Conservation (phyloP, 2,113 vertebrate genomes). For the Polyodon spathula region DNA sequence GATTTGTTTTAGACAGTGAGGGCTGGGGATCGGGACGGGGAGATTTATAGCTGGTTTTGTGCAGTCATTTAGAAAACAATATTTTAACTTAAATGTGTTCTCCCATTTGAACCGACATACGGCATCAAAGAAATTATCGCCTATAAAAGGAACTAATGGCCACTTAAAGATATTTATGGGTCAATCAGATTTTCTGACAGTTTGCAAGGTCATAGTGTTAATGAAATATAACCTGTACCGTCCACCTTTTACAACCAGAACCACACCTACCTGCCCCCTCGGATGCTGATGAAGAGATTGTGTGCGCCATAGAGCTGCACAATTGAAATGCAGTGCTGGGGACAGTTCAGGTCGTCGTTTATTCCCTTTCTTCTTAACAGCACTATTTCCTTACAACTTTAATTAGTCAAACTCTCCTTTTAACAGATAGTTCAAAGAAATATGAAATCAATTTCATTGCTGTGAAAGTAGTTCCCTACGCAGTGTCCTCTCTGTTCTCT, state of each 20-base stretch:
- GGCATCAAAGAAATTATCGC: slow-evolving; percentile 55
- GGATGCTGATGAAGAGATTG: slow-evolving; percentile 46
- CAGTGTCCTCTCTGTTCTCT: too few species aligned
- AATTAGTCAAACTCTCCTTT: not conserved
- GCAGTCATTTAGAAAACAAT: slow-evolving; percentile 58
- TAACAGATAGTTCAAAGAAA: too few species aligned
- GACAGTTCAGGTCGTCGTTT: slow-evolving; percentile 30
- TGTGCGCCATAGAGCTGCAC: slow-evolving; percentile 46
- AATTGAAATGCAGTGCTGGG: slow-evolving; percentile 54
- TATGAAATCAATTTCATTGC: too few species aligned
- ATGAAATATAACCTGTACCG: slow-evolving; percentile 34
- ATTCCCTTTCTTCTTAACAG: slow-evolving; percentile 25
- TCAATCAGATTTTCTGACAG: slow-evolving; percentile 55
- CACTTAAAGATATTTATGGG: slow-evolving; percentile 62
- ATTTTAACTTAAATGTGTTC: slow-evolving; percentile 45
- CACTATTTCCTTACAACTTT: slow-evolving; percentile 23
- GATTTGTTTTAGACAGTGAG: not conserved
- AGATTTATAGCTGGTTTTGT: slow-evolving; percentile 33
- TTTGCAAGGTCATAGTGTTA: slow-evolving; percentile 61
- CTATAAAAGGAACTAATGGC: slow-evolving; percentile 52
- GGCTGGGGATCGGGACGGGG: slow-evolving; percentile 24
- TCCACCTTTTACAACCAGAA: slow-evolving; percentile 44
- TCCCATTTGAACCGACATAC: slow-evolving; percentile 48
- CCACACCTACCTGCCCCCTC: slow-evolving; percentile 39
- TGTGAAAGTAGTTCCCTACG: too few species aligned